These are phyloP conservation scores for Lepidocyrtoides sp. DNA, from an alignment of 2,888 invertebrate species.

Conservation along the genomic window DNA sequence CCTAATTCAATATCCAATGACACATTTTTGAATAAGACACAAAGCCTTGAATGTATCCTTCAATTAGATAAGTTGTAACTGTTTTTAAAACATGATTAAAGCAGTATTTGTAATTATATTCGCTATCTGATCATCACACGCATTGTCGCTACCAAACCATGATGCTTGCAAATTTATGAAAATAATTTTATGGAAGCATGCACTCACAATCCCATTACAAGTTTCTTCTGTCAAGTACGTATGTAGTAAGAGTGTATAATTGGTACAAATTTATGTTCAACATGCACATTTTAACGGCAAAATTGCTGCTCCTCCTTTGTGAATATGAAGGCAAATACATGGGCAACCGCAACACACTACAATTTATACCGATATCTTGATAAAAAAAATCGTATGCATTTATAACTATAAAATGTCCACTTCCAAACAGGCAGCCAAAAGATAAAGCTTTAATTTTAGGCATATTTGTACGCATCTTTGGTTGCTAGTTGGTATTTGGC, in stretches of 20 bases:
- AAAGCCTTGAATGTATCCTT: background rate
- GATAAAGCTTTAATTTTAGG: background rate
- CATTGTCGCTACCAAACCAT: background rate
- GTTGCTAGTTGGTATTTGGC: background rate
- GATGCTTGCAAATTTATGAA: background rate
- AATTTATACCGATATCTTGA: no score
- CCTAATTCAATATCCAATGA: no score
- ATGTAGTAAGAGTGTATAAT: conserved; percentile 43
- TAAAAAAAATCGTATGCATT: no score
- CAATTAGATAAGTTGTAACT: background rate
- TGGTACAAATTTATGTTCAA: conserved; percentile 26
- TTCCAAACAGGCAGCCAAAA: background rate
- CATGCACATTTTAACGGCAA: conserved; percentile 20
- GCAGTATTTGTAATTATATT: background rate
- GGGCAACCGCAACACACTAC: background rate
- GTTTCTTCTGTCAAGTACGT: background rate
- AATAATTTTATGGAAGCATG: background rate
- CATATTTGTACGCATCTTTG: background rate
- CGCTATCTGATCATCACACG: background rate
- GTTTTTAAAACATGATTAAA: background rate
- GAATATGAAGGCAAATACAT: no score
- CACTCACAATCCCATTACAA: background rate
- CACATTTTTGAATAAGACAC: background rate
- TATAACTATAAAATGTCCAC: no score
- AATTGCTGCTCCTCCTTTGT: no score